phyloP scores from a whole-genome alignment of 2,888 invertebrate species.

The Octonoba sinensis region DNA sequence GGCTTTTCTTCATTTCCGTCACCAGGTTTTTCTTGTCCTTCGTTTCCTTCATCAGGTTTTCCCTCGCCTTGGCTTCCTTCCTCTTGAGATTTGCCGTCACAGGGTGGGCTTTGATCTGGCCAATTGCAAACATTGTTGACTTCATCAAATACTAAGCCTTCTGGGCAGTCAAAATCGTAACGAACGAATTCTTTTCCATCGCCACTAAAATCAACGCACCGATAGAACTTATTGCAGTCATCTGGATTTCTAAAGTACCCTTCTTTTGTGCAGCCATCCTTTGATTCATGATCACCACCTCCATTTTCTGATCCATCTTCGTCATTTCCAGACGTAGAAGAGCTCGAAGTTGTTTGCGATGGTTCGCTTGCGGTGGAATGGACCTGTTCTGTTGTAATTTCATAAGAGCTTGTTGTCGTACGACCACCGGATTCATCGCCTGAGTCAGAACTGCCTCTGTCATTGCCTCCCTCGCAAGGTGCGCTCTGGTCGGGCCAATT shows the following conservation, averaged over 20 bases:
- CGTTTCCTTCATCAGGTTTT: background rate
- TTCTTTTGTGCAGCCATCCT: slow-evolving; percentile 44
- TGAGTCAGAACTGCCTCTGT: background rate
- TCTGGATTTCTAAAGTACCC: slow-evolving; percentile 64
- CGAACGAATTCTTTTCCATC: slow-evolving; percentile 82
- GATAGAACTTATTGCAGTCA: slow-evolving; percentile 77
- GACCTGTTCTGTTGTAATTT: background rate
- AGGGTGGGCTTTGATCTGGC: slow-evolving; percentile 82
- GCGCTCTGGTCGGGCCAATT: slow-evolving; percentile 84
- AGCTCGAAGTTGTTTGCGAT: slow-evolving; percentile 12
- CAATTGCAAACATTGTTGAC: slow-evolving; percentile 78
- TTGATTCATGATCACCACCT: background rate
- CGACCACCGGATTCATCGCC: no score
- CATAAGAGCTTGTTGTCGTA: background rate
- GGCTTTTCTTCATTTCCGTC: no score
- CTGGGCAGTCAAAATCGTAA: slow-evolving; percentile 85
- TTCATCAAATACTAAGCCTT: slow-evolving; percentile 81
- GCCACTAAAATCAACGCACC: slow-evolving; percentile 85
- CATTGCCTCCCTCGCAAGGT: slow-evolving; percentile 75
- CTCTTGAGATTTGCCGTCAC: slow-evolving; percentile 75
- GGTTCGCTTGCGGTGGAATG: background rate
- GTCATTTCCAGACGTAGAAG: background rate
- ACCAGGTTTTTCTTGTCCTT: background rate
- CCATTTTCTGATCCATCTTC: slow-evolving; percentile 13
- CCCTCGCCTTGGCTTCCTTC: background rate